phyloP scores from a whole-genome alignment of 1,140 invertebrate genomes.

The Diorhabda sublineata region DNA sequence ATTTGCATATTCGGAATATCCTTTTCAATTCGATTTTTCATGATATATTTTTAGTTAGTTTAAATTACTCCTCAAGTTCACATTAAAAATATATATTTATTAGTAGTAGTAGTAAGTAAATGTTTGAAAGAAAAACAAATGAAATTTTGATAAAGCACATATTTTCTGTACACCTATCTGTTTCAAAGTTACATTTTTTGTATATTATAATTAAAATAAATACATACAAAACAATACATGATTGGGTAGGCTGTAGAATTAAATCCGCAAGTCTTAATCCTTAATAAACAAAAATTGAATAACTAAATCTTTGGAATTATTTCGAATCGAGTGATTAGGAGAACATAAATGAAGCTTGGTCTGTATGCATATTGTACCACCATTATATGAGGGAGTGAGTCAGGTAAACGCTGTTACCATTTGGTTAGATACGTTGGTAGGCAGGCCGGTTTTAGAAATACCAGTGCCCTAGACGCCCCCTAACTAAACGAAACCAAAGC shows the following conservation, averaged over 20 bases:
- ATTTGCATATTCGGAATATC: constrained; percentile 30
- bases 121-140: too few species aligned
- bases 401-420: too few species aligned
- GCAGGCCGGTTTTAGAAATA: too few species aligned
- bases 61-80: background rate
- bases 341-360: constrained; percentile 19
- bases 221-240: background rate
- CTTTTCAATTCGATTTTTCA: background rate
- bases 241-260: background rate
- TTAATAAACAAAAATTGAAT: constrained; percentile 9
- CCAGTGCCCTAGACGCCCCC: too few species aligned
- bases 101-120: background rate
- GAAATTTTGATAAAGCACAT: too few species aligned
- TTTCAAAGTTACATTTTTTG: background rate
- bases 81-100: background rate
- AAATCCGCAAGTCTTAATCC: constrained; percentile 5
- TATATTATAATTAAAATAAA: background rate
- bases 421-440: too few species aligned
- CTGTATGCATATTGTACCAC: too few species aligned
- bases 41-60: background rate
- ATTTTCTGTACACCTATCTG: too few species aligned
- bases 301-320: constrained; percentile 23
- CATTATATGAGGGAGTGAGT: too few species aligned
- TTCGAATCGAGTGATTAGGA: constrained; percentile 9
- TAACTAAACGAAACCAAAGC: too few species aligned